These are phyloP conservation scores for Cybosia mesomella DNA, from an alignment of 2,888 invertebrate genomes.

Conservation along the genomic window DNA sequence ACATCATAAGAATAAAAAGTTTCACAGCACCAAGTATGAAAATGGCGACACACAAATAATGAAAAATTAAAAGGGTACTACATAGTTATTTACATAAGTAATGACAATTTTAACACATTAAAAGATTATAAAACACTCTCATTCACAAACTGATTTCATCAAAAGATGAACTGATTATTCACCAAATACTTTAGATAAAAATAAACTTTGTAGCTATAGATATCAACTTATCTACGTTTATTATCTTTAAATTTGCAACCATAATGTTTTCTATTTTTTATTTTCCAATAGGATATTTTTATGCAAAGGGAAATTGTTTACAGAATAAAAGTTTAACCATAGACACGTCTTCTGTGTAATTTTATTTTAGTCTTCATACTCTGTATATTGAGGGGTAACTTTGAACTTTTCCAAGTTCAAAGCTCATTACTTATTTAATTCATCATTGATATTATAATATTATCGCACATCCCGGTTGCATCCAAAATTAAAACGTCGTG, in stretches of 20 bases:
- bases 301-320: slow-evolving; percentile 31
- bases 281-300: slow-evolving; percentile 20
- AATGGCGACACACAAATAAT: slow-evolving; percentile 64
- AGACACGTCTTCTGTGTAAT: neutral
- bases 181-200: slow-evolving; percentile 40
- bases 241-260: slow-evolving; percentile 51
- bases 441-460: too few species aligned
- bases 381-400: neutral
- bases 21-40: slow-evolving; percentile 62
- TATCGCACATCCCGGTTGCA: too few species aligned
- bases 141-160: slow-evolving; percentile 45
- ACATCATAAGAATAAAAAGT: slow-evolving; percentile 36
- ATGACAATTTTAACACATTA: slow-evolving; percentile 33
- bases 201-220: slow-evolving; percentile 49
- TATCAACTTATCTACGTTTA: slow-evolving; percentile 25
- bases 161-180: slow-evolving; percentile 26
- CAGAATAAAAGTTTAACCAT: slow-evolving; percentile 14
- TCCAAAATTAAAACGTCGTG: too few species aligned
- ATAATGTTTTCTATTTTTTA: slow-evolving; percentile 36
- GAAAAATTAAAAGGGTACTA: slow-evolving; percentile 39
- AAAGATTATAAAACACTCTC: slow-evolving; percentile 34
- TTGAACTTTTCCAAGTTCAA: too few species aligned
- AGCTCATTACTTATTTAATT: too few species aligned
- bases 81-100: slow-evolving; percentile 28
- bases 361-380: neutral